Base-by-base conservation (phyloP, 92 coral and sea anemone genomes). In the Heteractis magnifica region DNA sequence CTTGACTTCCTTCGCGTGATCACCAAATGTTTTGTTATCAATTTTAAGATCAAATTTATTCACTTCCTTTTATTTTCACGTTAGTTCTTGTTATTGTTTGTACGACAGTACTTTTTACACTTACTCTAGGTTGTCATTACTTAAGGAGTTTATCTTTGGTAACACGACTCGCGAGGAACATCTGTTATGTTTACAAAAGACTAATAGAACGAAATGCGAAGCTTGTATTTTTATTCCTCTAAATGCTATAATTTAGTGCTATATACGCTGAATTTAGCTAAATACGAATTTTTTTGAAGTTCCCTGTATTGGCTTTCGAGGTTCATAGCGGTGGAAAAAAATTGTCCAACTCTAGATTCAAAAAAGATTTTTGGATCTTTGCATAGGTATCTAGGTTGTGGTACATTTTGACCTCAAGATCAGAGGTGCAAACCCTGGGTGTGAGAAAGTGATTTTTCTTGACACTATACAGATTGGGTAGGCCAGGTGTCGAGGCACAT, bases 401-500 rank as follows among this genome's bases (percentile, higher is more conserved):
- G 23, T 18, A 62, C 23, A 13, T 8, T 21, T 23, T 68, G 73
- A 68, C 73, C 73, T 68, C 8, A 20, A 14, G 73, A 68, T 4
- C 13, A 26, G 11, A 68, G 16, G 49, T 68, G 44, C 11, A 20
- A 68, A 34, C 44, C 44, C 44, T 34, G 73, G 49, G 73, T 26
- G 49, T 68, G 73, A 26, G 49, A 20, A 48, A 68, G 49, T 68
- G 9, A 6, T 64, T 20, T 21, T 76, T 68, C 86, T 89, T 89
- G 81, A 82, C 87, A 74, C 59, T 41, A 7, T 77, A 81, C 75
- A 92, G 99, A 65, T 88, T 94, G 77, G 99, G 99, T 13, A 90
- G 89, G 52, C 94, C 98, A 7, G 98, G 99, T 6, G 92, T 94
- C 1, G 97, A 94, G 68, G 91, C 97, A 26, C 95, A 92, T 65